Percentiles rank a stretch among this genome's conserved stretches.
Conservation (phyloP, 2,888 invertebrate species). For the Acanthosepion lycidas region DNA sequence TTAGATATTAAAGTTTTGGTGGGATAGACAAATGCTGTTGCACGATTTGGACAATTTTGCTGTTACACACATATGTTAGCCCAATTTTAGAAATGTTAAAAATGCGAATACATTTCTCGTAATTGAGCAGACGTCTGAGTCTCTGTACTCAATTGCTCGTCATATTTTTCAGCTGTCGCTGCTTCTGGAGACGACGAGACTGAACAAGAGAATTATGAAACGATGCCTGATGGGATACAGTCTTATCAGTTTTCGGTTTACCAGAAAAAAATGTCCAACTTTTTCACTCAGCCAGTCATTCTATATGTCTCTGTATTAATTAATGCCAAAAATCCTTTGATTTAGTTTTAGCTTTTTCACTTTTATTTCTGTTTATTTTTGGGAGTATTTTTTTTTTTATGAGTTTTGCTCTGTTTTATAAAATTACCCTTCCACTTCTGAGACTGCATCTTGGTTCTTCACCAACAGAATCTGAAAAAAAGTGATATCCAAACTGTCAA, state of each 20-base stretch:
- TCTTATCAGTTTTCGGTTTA: background rate
- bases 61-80: too few relatives aligned
- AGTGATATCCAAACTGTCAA: background rate
- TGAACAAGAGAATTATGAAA: background rate
- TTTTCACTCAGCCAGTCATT: background rate
- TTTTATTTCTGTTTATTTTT: background rate
- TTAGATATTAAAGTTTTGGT: too few relatives aligned
- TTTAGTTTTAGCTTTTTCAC: background rate
- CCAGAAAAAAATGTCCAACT: background rate
- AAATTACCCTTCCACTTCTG: background rate
- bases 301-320: background rate
- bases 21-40: too few relatives aligned
- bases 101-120: too few relatives aligned
- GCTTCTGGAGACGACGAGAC: too few relatives aligned
- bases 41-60: too few relatives aligned
- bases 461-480: background rate
- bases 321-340: background rate
- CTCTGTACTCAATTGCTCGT: too few relatives aligned
- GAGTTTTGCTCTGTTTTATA: background rate
- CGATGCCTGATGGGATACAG: background rate
- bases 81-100: too few relatives aligned
- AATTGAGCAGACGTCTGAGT: too few relatives aligned
- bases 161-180: too few relatives aligned
- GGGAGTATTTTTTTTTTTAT: background rate
- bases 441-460: background rate